Percentiles rank a stretch among this genome's conserved stretches.
phyloP scores from a whole-genome alignment of 2,888 invertebrate genomes.

The Epiblema foenella region DNA sequence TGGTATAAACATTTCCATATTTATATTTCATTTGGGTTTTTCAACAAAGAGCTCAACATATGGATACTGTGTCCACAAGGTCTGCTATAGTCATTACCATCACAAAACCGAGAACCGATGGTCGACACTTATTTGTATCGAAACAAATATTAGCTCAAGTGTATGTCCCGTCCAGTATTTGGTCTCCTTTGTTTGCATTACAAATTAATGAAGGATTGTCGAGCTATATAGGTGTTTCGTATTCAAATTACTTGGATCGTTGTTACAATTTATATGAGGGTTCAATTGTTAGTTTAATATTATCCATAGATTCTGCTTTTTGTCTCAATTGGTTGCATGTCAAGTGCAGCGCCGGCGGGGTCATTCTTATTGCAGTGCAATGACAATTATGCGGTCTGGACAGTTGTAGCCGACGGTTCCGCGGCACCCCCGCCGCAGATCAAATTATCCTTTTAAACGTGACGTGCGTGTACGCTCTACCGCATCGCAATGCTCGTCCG shows the following conservation, averaged over 20 bases:
- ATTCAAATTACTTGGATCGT: conserved; percentile 60
- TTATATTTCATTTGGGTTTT: conserved; percentile 51
- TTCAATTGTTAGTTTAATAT: conserved; percentile 30
- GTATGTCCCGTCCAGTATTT: conserved; percentile 77
- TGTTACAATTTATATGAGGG: conserved; percentile 55
- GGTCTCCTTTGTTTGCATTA: conserved; percentile 72
- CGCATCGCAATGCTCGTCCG: conserved; percentile 73
- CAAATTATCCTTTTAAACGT: conserved; percentile 79
- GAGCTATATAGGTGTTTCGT: conserved; percentile 61
- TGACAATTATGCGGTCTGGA: conserved; percentile 50
- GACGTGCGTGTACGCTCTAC: conserved; percentile 65
- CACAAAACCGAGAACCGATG: conserved; percentile 77
- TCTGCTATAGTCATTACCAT: conserved; percentile 75
- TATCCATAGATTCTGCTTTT: conserved; percentile 35
- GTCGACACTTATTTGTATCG: conserved; percentile 79
- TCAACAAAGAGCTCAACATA: conserved; percentile 59
- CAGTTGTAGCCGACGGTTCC: conserved; percentile 61
- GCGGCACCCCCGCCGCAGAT: conserved; percentile 53
- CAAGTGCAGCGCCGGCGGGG: conserved; percentile 31
- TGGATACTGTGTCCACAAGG: conserved; percentile 71
- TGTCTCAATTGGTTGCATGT: conserved; percentile 19
- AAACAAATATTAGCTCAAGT: conserved; percentile 83
- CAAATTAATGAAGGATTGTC: conserved; percentile 81
- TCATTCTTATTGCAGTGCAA: conserved; percentile 50
- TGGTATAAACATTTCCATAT: conserved; percentile 52